phyloP scores from a whole-genome alignment of 1,140 invertebrate species.

The Trichonephila clavata region DNA sequence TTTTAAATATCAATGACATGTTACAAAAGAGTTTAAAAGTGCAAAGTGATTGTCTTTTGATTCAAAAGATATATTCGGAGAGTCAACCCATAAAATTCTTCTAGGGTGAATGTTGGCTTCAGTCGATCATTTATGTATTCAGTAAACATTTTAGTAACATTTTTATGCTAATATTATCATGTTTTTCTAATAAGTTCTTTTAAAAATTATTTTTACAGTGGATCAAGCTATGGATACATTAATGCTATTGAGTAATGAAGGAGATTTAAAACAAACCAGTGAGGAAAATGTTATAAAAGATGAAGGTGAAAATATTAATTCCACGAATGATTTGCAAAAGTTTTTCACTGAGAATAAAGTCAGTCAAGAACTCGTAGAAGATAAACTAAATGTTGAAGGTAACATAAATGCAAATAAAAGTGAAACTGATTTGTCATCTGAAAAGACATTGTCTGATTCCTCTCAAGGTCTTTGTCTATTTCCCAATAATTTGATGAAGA shows the following conservation, averaged over 20 bases:
- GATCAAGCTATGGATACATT: conserved; percentile 59
- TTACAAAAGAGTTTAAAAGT: no score
- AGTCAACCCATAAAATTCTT: no score
- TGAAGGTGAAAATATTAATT: background rate
- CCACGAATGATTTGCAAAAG: background rate
- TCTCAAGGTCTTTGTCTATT: background rate
- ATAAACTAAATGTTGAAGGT: background rate
- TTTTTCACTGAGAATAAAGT: no score
- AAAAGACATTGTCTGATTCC: background rate
- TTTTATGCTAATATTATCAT: background rate
- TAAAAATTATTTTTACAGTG: conserved; percentile 47
- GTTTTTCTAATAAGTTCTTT: background rate
- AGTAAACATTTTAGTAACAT: no score
- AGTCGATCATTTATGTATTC: no score
- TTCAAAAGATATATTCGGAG: no score
- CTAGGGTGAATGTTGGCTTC: no score
- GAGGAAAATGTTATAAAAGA: background rate
- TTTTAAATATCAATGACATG: no score
- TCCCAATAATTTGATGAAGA: background rate
- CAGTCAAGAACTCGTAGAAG: background rate
- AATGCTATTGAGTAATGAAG: conserved; percentile 42
- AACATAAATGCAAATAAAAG: background rate
- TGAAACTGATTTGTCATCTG: background rate
- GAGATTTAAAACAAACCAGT: background rate
- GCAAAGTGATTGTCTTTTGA: no score